phyloP scores from a whole-genome alignment of 1,140 invertebrate species.

The Hypothenemus hampei region DNA sequence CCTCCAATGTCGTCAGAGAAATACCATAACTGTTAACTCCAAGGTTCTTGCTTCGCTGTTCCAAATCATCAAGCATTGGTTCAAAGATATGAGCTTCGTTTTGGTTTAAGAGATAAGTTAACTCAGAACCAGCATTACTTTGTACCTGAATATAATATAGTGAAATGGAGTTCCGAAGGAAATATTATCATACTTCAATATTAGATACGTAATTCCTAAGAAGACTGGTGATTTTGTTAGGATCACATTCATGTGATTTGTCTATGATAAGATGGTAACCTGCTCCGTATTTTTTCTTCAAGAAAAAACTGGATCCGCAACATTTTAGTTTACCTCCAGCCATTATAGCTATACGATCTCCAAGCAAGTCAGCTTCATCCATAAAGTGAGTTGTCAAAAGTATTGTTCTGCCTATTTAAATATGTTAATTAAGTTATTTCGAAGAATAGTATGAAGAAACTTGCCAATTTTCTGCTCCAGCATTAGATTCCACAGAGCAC shows the following conservation, averaged over 20 bases:
- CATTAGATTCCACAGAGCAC: conserved; percentile 85
- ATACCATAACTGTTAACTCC: conserved; percentile 62
- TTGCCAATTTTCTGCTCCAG: conserved; percentile 50
- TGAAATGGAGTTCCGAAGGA: neutral
- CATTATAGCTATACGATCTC: conserved; percentile 90
- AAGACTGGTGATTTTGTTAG: conserved; percentile 36
- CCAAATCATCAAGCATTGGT: conserved; percentile 64
- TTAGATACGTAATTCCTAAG: conserved; percentile 33
- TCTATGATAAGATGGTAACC: conserved; percentile 57
- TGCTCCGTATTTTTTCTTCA: conserved; percentile 81
- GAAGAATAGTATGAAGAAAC: neutral
- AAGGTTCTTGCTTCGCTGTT: conserved; percentile 57
- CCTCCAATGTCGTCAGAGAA: conserved; percentile 82
- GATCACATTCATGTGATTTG: conserved; percentile 51
- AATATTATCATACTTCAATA: conserved; percentile 27
- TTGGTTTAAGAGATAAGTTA: conserved; percentile 36
- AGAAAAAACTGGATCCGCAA: conserved; percentile 78
- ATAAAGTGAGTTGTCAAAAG: conserved; percentile 96
- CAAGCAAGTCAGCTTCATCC: conserved; percentile 94
- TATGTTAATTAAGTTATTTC: neutral
- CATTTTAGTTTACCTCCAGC: conserved; percentile 75
- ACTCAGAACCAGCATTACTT: conserved; percentile 35
- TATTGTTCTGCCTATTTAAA: conserved; percentile 58
- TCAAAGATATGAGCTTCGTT: conserved; percentile 49
- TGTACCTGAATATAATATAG: conserved; percentile 29